A percentile compares a stretch with the other conserved stretches of the same genome.
These are phyloP conservation scores for Cotesia congregata DNA, from an alignment of 2,888 invertebrate genomes.

Conservation along the genomic window DNA sequence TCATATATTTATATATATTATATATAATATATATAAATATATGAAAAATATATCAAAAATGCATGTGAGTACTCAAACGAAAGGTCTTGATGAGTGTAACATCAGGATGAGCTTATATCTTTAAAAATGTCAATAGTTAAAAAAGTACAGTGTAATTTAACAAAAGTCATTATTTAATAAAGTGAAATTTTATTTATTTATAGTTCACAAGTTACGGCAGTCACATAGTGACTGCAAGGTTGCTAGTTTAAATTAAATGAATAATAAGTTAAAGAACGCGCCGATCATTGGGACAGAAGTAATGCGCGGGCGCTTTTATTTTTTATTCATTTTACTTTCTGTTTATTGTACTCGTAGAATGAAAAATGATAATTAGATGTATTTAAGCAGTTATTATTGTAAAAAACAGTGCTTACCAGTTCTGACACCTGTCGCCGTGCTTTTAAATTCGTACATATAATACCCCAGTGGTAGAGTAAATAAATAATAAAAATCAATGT, in stretches of 20 bases:
- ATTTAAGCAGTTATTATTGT: neutral
- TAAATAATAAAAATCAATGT: slow-evolving; percentile 68
- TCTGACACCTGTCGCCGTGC: slow-evolving; percentile 74
- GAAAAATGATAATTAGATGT: neutral
- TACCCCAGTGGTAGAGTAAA: slow-evolving; percentile 73
- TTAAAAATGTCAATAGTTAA: too few species aligned
- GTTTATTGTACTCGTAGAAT: neutral
- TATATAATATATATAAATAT: too few species aligned
- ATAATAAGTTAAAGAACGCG: slow-evolving; percentile 8
- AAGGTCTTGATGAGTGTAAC: too few species aligned
- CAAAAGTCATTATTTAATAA: too few species aligned
- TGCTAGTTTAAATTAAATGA: neutral
- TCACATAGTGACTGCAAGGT: too few species aligned
- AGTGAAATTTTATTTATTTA: too few species aligned
- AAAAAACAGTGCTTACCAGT: slow-evolving; percentile 71
- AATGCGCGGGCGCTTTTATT: slow-evolving; percentile 10
- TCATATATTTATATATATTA: too few species aligned
- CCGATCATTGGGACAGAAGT: neutral
- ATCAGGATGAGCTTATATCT: too few species aligned
- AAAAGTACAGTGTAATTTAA: too few species aligned
- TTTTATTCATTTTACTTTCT: neutral
- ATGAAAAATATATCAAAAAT: too few species aligned
- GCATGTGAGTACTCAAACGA: too few species aligned
- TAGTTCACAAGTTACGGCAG: too few species aligned
- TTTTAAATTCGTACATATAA: slow-evolving; percentile 74